Conservation (phyloP, 2,888 invertebrate species). For the Pedicia rivosa region DNA sequence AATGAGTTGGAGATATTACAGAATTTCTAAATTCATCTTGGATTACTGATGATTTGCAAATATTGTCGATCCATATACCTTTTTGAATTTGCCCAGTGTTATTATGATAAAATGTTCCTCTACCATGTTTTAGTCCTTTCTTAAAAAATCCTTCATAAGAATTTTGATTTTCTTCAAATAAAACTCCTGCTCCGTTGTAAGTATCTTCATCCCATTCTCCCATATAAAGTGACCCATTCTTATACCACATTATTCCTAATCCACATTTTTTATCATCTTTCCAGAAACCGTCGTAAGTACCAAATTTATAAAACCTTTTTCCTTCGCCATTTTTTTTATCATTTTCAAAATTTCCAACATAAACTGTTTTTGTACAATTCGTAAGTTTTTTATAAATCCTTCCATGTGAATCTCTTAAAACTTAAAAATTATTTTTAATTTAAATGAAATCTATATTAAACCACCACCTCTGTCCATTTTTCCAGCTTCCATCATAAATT, state of each 20-base stretch:
- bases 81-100: slow-evolving; percentile 27
- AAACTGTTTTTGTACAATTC: slow-evolving; percentile 17
- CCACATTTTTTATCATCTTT: slow-evolving; percentile 21
- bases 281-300: slow-evolving; percentile 25
- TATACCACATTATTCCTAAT: slow-evolving; percentile 25
- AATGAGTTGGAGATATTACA: slow-evolving; percentile 16
- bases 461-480: slow-evolving; percentile 16
- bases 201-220: slow-evolving; percentile 25
- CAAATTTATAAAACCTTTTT: slow-evolving; percentile 23
- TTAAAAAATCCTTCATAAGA: slow-evolving; percentile 27
- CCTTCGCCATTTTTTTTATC: slow-evolving; percentile 25
- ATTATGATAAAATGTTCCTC: slow-evolving; percentile 25
- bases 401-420: no score
- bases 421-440: neutral
- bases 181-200: slow-evolving; percentile 23
- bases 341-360: slow-evolving; percentile 16
- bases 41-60: slow-evolving; percentile 21
- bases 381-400: slow-evolving; percentile 21
- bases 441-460: neutral
- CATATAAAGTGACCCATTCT: slow-evolving; percentile 21
- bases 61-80: slow-evolving; percentile 24
- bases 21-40: slow-evolving; percentile 22
- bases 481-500: slow-evolving; percentile 26
- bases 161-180: no score
- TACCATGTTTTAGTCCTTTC: slow-evolving; percentile 25